Evolutionary conservation across 2,888 invertebrate species (phyloP), one percentile per base, ranked within the genome.

Genomic region (Xestia xanthographa): DNA sequence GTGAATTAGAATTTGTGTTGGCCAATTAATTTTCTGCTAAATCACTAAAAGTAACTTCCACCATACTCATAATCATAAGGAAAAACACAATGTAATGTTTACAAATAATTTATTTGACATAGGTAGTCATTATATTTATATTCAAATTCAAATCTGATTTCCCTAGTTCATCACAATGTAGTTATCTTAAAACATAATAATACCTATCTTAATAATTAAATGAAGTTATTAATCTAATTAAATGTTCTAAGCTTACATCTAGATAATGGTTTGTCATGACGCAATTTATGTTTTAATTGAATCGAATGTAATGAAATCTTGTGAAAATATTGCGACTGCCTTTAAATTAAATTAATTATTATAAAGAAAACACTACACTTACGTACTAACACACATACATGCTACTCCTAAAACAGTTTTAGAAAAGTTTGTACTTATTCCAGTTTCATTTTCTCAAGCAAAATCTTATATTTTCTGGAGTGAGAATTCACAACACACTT

Each of bases 101-200:
- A 66, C 53, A 82, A 80, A 80, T 82, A 66, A 82, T 75, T 81
- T 81, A 82, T 66, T 80, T 56, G 20, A 69, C n/a, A 60, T 17
- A 53, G 20, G 56, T 69, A 12, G 34, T 34, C 53, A 53, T n/a
- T 70, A 50, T 38, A 66, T 62, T 70, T 26, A 58, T 58, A 70
- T 77, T 45, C 4, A 26, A 58, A 62, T 69, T 81, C 69, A 83
- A 78, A 74, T 82, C 79, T 73, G 17, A 83, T 83, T 81, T 81
- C 48, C 70, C 69, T 77, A 80, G 41, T 62, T 82, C 29, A 66
- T 82, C 48, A 82, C 66, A 70, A 56, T n/a, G 43, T 56, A 56
- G n/a, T 53, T 45, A 41, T 41, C 14, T 41, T 60, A 60, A 34
- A 34, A 34, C 11, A 9, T 41, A 41, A 41, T 41, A 41, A 41